phyloP scores from a whole-genome alignment of 2,888 invertebrate genomes.

The Morpho deidamia region DNA sequence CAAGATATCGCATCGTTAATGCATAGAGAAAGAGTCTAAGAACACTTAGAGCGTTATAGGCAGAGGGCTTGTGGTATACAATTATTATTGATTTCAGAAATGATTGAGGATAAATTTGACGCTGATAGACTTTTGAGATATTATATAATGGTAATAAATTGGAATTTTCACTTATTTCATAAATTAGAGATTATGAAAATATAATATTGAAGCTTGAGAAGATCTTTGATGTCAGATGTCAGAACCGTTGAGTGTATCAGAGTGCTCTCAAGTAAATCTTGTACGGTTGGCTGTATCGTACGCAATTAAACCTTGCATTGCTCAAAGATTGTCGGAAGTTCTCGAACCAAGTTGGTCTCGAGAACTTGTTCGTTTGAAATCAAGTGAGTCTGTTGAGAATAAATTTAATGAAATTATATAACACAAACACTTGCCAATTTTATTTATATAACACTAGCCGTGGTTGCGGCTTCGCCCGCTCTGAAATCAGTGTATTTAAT shows the following conservation, averaged over 20 bases:
- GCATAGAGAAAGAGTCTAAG: too few relatives aligned
- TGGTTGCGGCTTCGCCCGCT: too few relatives aligned
- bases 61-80: too few relatives aligned
- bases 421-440: not conserved
- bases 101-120: too few relatives aligned
- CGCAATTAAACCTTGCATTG: conserved; percentile 52
- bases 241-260: conserved; percentile 51
- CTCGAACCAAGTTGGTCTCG: conserved; percentile 33
- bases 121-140: too few relatives aligned
- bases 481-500: too few relatives aligned
- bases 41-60: too few relatives aligned
- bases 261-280: conserved; percentile 45
- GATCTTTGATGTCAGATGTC: conserved; percentile 45
- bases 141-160: too few relatives aligned
- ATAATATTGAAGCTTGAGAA: not conserved
- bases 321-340: conserved; percentile 44
- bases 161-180: too few relatives aligned
- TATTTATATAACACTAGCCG: not conserved
- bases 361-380: conserved; percentile 30
- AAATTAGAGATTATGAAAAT: too few relatives aligned
- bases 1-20: too few relatives aligned
- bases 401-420: not conserved
- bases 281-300: conserved; percentile 41
- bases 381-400: not conserved
- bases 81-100: too few relatives aligned